Percentiles rank a stretch among this genome's conserved stretches.
phyloP scores from a whole-genome alignment of 2,797 vertebrate species.

The Clarias fuscus region DNA sequence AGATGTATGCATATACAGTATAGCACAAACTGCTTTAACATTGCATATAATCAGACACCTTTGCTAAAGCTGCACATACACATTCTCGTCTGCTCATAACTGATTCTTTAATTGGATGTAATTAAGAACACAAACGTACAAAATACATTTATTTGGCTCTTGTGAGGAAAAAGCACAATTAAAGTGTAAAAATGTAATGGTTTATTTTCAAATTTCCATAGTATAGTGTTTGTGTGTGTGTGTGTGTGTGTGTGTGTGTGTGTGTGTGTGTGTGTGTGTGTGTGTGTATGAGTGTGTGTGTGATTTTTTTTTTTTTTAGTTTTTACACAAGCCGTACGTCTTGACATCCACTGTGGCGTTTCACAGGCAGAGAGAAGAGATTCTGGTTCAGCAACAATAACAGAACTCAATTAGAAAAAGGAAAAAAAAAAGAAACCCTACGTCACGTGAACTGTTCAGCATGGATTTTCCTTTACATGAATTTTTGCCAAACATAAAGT shows the following conservation, averaged over 20 bases:
- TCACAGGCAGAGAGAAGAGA: slow-evolving; percentile 49
- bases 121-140: slow-evolving; percentile 23
- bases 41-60: background rate
- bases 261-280: slow-evolving; percentile 6
- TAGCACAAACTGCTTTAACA: background rate
- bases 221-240: slow-evolving; percentile 15
- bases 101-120: slow-evolving; percentile 1
- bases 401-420: slow-evolving; percentile 24
- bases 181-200: slow-evolving; percentile 49
- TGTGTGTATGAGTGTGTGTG: background rate
- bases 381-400: slow-evolving; percentile 41
- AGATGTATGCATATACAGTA: background rate
- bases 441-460: slow-evolving; percentile 40
- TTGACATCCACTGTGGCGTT: slow-evolving; percentile 48
- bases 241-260: background rate
- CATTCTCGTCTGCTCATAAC: background rate
- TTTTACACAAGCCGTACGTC: slow-evolving; percentile 31
- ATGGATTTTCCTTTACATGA: slow-evolving; percentile 29
- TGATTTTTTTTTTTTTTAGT: background rate
- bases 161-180: slow-evolving; percentile 29
- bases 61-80: background rate
- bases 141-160: slow-evolving; percentile 18
- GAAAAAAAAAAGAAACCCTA: slow-evolving; percentile 22
- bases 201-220: slow-evolving; percentile 53
- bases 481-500: slow-evolving; percentile 40